Percentiles rank a stretch among this genome's conserved stretches.
Evolutionary conservation across 2,888 invertebrate species (phyloP).

Genomic region (Lepas anatifera): DNA sequence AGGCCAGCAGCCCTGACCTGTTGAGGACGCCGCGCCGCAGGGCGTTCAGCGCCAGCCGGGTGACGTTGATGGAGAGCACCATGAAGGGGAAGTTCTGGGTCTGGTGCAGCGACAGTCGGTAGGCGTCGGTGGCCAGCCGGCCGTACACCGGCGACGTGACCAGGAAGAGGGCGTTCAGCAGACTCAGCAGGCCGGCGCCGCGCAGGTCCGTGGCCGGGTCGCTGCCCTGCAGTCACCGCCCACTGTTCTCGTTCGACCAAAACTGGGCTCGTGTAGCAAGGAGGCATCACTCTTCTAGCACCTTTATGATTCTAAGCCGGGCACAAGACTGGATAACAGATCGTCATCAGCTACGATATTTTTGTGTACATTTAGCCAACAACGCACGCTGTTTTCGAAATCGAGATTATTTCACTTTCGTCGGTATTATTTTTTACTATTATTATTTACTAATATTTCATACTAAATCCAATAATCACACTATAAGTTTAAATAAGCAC

Average conservation of each 20-base stretch:
- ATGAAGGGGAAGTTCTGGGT: conserved; percentile 42
- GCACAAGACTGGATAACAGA: no score
- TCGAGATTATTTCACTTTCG: no score
- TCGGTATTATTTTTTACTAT: no score
- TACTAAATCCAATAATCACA: no score
- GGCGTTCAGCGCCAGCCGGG: conserved; percentile 39
- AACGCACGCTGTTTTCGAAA: no score
- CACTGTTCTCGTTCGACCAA: background rate
- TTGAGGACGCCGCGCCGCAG: conserved; percentile 39
- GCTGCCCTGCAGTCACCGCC: conserved; percentile 30
- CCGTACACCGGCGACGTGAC: conserved; percentile 31
- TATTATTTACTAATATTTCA: no score
- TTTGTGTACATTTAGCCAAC: no score
- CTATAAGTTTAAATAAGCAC: no score
- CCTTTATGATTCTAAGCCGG: no score
- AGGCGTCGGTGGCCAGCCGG: conserved; percentile 35
- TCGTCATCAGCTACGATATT: no score
- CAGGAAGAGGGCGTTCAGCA: conserved; percentile 39
- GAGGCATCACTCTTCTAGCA: no score
- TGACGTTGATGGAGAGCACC: conserved; percentile 42
- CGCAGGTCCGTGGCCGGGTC: conserved; percentile 44
- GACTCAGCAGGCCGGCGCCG: conserved; percentile 40
- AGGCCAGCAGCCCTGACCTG: conserved; percentile 30
- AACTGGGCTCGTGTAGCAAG: no score
- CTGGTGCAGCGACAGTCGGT: conserved; percentile 36